These are phyloP conservation scores for Unio delphinus DNA, from an alignment of 2,888 invertebrate species.

Conservation along the genomic window DNA sequence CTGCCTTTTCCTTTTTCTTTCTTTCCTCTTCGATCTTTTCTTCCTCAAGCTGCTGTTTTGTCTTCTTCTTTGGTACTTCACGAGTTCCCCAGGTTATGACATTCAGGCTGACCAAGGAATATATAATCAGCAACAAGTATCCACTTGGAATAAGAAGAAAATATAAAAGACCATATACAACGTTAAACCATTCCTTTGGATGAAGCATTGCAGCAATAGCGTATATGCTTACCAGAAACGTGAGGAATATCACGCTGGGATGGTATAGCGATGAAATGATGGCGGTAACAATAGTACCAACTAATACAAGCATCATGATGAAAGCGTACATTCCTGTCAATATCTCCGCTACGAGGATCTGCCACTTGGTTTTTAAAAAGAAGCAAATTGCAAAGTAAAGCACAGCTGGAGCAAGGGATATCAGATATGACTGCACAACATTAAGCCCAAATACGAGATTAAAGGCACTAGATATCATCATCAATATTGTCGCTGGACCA, in stretches of 20 bases:
- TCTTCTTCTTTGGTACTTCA: too few species aligned
- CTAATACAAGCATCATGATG: slow-evolving; percentile 67
- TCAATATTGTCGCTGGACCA: slow-evolving; percentile 73
- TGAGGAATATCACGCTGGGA: too few species aligned
- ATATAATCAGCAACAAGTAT: slow-evolving; percentile 67
- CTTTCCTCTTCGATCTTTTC: too few species aligned
- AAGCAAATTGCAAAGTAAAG: slow-evolving; percentile 60
- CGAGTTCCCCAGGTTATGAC: slow-evolving; percentile 64
- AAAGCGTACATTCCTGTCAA: slow-evolving; percentile 61
- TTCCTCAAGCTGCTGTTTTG: too few species aligned
- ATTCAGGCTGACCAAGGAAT: slow-evolving; percentile 65
- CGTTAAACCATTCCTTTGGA: background rate
- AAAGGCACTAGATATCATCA: slow-evolving; percentile 68
- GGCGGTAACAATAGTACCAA: slow-evolving; percentile 57
- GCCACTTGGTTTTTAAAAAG: slow-evolving; percentile 46
- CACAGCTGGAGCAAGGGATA: slow-evolving; percentile 53
- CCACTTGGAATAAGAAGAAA: slow-evolving; percentile 66
- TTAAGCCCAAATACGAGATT: slow-evolving; percentile 52
- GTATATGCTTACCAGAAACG: too few species aligned
- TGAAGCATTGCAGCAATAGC: too few species aligned
- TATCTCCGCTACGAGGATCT: slow-evolving; percentile 60
- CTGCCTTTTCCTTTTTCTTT: too few species aligned
- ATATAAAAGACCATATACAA: slow-evolving; percentile 61
- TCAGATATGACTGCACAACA: slow-evolving; percentile 9
- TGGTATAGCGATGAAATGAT: too few species aligned